Evolutionary conservation across 2,888 invertebrate species (phyloP).

Genomic region (Heteromurus nitidus): DNA sequence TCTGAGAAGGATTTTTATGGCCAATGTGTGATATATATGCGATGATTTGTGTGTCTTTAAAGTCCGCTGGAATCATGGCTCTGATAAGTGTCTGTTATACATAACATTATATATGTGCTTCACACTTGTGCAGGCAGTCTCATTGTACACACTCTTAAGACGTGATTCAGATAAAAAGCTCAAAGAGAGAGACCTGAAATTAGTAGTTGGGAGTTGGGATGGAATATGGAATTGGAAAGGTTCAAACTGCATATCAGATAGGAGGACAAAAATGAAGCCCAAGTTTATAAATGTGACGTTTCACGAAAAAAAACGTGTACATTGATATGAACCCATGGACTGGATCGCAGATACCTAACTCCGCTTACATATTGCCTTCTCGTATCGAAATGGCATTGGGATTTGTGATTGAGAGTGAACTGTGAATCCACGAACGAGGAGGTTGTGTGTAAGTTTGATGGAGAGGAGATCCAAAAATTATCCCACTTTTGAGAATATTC

Average conservation of each 20-base stretch:
- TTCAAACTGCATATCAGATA: conserved; percentile 27
- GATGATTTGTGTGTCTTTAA: no score
- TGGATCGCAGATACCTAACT: neutral
- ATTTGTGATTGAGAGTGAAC: neutral
- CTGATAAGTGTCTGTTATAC: no score
- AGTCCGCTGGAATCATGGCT: no score
- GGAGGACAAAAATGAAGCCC: neutral
- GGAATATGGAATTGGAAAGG: no score
- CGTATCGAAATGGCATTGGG: conserved; percentile 2
- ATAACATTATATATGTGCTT: no score
- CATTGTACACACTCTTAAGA: conserved; percentile 45
- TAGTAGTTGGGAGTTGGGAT: no score
- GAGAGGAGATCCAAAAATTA: neutral
- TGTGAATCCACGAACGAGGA: conserved; percentile 45
- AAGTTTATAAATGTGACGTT: neutral
- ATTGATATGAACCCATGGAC: neutral
- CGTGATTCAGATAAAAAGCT: conserved; percentile 41
- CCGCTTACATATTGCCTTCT: neutral
- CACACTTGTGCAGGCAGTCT: no score
- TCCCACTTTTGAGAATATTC: no score
- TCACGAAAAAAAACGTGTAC: neutral
- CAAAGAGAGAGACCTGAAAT: neutral
- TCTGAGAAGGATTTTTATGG: no score
- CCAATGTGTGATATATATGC: no score
- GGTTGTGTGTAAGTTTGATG: neutral